phyloP scores from a whole-genome alignment of 2,797 vertebrate genomes.

The Cyprinodon diabolis region DNA sequence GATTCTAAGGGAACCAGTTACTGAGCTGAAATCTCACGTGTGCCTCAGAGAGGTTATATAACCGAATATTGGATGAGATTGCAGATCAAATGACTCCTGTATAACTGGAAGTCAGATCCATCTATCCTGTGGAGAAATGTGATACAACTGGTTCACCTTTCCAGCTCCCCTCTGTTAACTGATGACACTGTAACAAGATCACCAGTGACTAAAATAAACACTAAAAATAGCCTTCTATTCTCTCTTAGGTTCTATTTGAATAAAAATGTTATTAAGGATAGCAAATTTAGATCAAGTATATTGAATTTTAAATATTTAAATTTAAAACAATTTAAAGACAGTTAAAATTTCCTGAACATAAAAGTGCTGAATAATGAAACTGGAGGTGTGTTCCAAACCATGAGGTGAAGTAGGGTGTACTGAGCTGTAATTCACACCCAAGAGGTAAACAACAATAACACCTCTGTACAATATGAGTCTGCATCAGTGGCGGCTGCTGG shows the following conservation, averaged over 20 bases:
- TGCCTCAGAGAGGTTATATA: conserved; percentile 61
- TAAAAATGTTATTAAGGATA: not conserved
- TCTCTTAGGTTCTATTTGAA: conserved; percentile 9
- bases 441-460: not conserved
- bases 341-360: not conserved
- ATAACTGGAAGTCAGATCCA: conserved; percentile 43
- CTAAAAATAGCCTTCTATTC: conserved; percentile 15
- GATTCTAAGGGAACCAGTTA: conserved; percentile 56
- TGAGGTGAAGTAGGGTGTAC: conserved; percentile 9
- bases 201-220: conserved; percentile 18
- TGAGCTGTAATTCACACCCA: conserved; percentile 8
- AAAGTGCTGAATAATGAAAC: not conserved
- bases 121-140: conserved; percentile 43
- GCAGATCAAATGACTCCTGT: conserved; percentile 60
- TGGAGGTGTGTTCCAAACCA: not conserved
- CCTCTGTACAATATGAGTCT: not conserved
- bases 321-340: not conserved
- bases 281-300: not conserved
- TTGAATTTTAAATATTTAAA: not conserved
- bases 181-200: conserved; percentile 45
- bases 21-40: conserved; percentile 46
- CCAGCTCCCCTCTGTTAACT: conserved; percentile 37
- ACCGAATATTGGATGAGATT: conserved; percentile 67
- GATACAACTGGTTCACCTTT: conserved; percentile 48
- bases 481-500: not conserved